Evolutionary conservation across 2,113 vertebrate genomes (phyloP), one percentile per base, ranked within the genome.

Genomic region (Myiopsitta monachus): DNA sequence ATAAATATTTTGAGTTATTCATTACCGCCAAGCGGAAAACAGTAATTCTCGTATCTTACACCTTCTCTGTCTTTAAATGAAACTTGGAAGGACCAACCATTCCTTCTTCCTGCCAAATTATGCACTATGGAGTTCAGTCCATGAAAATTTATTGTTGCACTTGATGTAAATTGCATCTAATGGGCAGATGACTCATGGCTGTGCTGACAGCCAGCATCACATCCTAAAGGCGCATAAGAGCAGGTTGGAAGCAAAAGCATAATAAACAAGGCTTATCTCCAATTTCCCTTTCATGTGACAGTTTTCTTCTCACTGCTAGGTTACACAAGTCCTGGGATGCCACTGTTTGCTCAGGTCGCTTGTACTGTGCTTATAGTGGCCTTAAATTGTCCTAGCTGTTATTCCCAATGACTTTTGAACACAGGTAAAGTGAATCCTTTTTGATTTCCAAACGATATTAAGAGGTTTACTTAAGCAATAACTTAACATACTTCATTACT

Each of bases 91-190:
- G 43, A 62, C 47, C 43, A 70, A 18, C 24, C 16, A 11, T 64
- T 77, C 67, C 49, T 83, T 85, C 21, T 62, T 79, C 3, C 2
- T 69, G 83, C 92, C 87, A 91, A 87, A 83, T 86, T 80, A 55
- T 38, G n/a, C 49, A 6, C 67, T 88, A 2, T 27, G 67, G 83
- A 94, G 74, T 33, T 87, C 66, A 87, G 80, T 18, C 83, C 70
- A 10, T 62, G 87, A 61, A 94, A 83, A 79, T 68, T 63, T 94
- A 80, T 90, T 83, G 94, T 80, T 94, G 30, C 38, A 49, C 43
- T 72, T 87, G 69, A 83, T 91, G 57, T 84, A 95, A 91, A 95
- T 95, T 83, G 23, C 33, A 78, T 77, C 74, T 92, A 73, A 92
- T 95, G 81, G 90, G 94, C 91, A 94, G 86, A 90, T 91, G 94